Evolutionary conservation across 2,797 vertebrate genomes (phyloP), one percentile per base, ranked within the genome.

Genomic region (Microctenopoma steveboyesi): DNA sequence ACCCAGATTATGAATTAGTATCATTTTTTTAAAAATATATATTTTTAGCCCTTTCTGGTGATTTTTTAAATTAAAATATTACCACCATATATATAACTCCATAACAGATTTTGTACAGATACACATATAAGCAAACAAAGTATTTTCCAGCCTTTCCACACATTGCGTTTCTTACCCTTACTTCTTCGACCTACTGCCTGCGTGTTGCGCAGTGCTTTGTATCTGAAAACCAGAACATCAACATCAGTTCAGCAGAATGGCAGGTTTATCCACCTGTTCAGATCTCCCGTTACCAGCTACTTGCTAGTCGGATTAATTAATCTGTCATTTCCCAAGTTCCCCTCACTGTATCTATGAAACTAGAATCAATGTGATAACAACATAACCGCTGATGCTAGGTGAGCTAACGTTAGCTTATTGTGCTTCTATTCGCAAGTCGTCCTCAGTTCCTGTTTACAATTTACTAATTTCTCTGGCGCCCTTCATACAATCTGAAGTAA

Each of bases 191-290:
- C 90, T 86, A 86, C 90, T 66, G 86, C 90, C 78, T 53, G 7
- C 0, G 14, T 57, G 30, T 81, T 89, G 79, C 40, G 6, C 18
- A 15, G n/a, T 47, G 12, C 39, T 47, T 62, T 80, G 12, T 45
- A 52, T 75, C 90, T 66, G 73, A 74, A 66, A 89, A 87, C 86
- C 92, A 87, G 9, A 58, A 76, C 57, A 90, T 68, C 84, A 85
- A 88, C 39, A 28, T 0, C 28, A 9, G 37, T 47, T 55, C 28
- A 30, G 47, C 48, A 13, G 49, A 22, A 2, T 28, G 37, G 9
- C 22, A 25, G 35, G 35, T 9, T 7, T 9, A 11, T 37, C 37
- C 37, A 37, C 37, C 37, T 37, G 2, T 11, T 37, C 9, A 4
- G 12, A 18, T 10, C 2, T 1, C 7, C 25, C 2, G 46, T 15